Base-by-base conservation (phyloP, 2,888 invertebrate species). In the Chydorus sphaericus region DNA sequence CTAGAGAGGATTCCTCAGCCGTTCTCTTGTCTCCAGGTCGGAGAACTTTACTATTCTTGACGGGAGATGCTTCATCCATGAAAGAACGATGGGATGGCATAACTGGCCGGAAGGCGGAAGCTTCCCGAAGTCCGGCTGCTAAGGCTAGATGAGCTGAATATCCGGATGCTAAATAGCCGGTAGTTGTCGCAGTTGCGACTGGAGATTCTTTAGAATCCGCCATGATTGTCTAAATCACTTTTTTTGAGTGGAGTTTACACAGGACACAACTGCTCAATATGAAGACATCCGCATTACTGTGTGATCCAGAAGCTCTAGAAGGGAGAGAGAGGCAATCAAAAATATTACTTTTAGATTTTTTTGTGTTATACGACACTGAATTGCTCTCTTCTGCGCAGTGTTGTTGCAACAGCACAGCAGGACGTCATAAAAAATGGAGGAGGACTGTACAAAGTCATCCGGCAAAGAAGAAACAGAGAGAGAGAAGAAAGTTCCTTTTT, bases 41-140 rank as follows among this genome's bases (percentile, higher is more conserved):
- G 23, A 52, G 26, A 26, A 33, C 33, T 23, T 23, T 44, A n/a
- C 28, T 44, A 14, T 20, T 44, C 26, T 44, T 44, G 26, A 26
- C 44, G 44, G 26, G 14, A 33, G 44, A 26, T 10, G 82, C 77
- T 64, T 83, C n/a, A 31, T 20, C 44, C 26, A 55, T 10, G 26
- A 48, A 84, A 30, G 84, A 75, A 20, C 77, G 77, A 63, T 87
- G 76, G 44, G 84, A 82, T 11, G 89, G 89, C 57, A 89, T 82
- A 54, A 89, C 89, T 31, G 89, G 88, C 54, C 88, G 87, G 69
- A 89, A 89, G 1, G 89, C 89, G 14, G 87, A 88, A 10, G 54
- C 57, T 70, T 86, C 86, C 44, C 85, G 76, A 67, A 60, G 53
- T 28, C 61, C 60, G 16, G 58, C 63, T 26, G 44, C 44, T n/a